Evolutionary conservation across 2,888 invertebrate species (phyloP).

Genomic region (Tachina grossa): DNA sequence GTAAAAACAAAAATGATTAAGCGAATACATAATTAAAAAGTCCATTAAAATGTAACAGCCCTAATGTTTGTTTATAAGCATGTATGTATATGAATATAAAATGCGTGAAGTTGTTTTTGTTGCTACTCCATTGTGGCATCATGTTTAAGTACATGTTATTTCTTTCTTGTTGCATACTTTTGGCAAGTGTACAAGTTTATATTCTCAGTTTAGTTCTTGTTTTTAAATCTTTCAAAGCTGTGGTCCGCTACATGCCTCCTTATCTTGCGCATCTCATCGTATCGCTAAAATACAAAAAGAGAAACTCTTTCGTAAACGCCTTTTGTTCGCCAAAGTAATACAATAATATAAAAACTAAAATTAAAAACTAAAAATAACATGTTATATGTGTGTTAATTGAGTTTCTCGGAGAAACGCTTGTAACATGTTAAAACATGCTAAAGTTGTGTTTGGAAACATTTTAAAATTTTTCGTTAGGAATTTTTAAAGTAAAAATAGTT

Average conservation of each 20-base stretch:
- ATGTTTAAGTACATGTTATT: slow-evolving; percentile 65
- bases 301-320: slow-evolving; percentile 19
- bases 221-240: slow-evolving; percentile 10
- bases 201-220: neutral
- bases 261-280: neutral
- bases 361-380: slow-evolving; percentile 49
- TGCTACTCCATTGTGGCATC: slow-evolving; percentile 58
- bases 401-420: slow-evolving; percentile 44
- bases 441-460: slow-evolving; percentile 26
- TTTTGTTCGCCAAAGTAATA: slow-evolving; percentile 46
- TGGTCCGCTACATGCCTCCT: slow-evolving; percentile 1
- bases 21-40: no score
- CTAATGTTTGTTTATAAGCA: no score
- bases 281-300: neutral
- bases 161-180: slow-evolving; percentile 66
- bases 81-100: slow-evolving; percentile 20
- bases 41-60: no score
- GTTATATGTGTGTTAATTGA: slow-evolving; percentile 60
- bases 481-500: neutral
- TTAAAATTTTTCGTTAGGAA: neutral
- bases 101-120: slow-evolving; percentile 52
- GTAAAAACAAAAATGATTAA: no score
- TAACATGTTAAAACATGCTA: slow-evolving; percentile 45
- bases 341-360: slow-evolving; percentile 48
- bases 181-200: slow-evolving; percentile 8